Base-by-base conservation (phyloP, 2,888 invertebrate genomes). In the Eucera pruinosa region DNA sequence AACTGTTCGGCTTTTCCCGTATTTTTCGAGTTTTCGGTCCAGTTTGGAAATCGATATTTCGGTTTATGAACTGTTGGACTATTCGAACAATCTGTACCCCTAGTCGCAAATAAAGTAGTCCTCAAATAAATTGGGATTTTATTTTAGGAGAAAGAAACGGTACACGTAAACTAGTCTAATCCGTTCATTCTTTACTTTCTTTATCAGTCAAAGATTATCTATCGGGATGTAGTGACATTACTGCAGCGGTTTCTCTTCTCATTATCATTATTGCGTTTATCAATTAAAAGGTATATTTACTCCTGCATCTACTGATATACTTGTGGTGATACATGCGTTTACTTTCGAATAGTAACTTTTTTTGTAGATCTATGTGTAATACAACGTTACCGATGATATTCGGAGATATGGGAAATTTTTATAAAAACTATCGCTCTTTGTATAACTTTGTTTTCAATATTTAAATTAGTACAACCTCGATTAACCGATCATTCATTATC, bases 251-350 rank as follows among this genome's bases (percentile, higher is more conserved):
- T 67, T 55, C 30, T 43, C 27, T 20, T 45, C 23, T 30, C 25
- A 30, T 61, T 60, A 65, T 68, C 54, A 23, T 75, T 60, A 60
- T 55, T 76, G 58, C 45, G 23, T 64, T 65, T 70, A 70, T 70
- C 68, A 50, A 30, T 69, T 50, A 57, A 57, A 54, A 36, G 43
- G 74, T 58, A 65, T 57, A 48, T 69, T 61, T 65, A 68, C 23
- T 55, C 41, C 4, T 72, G 68, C 39, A 47, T 64, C 58, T 74
- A 68, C 58, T 69, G 27, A 47, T 68, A 74, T 45, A 73, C 52
- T 62, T 73, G 57, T 47, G 52, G 64, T 50, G 39, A 72, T 75
- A 75, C 62, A 69, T 75, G 68, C 23, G 47, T 74, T 74, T 74
- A 77, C 62, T 60, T 75, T 69, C 75, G 57, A 74, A 39, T 54